A percentile compares a stretch with the other conserved stretches of the same genome.
phyloP scores from a whole-genome alignment of 2,888 invertebrate genomes.

The Osmoderma eremita region DNA sequence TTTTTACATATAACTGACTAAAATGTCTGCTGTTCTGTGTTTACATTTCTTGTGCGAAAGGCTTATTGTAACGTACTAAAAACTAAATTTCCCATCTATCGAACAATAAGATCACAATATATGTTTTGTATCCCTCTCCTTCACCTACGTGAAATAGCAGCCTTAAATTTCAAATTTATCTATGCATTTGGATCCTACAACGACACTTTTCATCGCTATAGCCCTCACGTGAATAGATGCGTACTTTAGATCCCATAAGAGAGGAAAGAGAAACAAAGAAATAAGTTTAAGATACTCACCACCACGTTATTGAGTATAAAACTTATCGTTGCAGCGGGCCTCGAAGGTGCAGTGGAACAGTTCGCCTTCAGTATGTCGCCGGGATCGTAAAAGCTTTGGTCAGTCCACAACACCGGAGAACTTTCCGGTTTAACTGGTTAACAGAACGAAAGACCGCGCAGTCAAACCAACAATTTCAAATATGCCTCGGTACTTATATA shows the following conservation, averaged over 20 bases:
- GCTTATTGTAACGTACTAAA: too few relatives aligned
- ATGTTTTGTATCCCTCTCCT: too few relatives aligned
- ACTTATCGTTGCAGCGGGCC: constrained; percentile 78
- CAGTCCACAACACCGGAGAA: constrained; percentile 74
- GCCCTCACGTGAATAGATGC: neutral
- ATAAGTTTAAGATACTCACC: constrained; percentile 67
- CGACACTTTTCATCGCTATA: too few relatives aligned
- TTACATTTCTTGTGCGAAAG: too few relatives aligned
- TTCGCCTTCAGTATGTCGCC: constrained; percentile 81
- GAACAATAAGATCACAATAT: too few relatives aligned
- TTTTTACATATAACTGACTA: too few relatives aligned
- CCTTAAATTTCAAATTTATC: too few relatives aligned
- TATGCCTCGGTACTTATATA: too few relatives aligned
- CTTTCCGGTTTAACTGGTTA: constrained; percentile 77
- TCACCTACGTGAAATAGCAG: too few relatives aligned
- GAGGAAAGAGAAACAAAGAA: neutral
- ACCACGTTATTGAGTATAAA: constrained; percentile 82
- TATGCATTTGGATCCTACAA: too few relatives aligned
- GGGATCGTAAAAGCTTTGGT: constrained; percentile 77
- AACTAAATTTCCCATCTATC: too few relatives aligned
- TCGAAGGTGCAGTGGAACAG: constrained; percentile 82
- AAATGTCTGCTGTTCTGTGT: too few relatives aligned
- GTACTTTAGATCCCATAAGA: neutral
- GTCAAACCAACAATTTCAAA: neutral
- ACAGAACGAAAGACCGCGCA: constrained; percentile 53